A percentile compares a stretch with the other conserved stretches of the same genome.
phyloP scores from a whole-genome alignment of 1,140 invertebrate genomes.

The Meloidogyne exigua region DNA sequence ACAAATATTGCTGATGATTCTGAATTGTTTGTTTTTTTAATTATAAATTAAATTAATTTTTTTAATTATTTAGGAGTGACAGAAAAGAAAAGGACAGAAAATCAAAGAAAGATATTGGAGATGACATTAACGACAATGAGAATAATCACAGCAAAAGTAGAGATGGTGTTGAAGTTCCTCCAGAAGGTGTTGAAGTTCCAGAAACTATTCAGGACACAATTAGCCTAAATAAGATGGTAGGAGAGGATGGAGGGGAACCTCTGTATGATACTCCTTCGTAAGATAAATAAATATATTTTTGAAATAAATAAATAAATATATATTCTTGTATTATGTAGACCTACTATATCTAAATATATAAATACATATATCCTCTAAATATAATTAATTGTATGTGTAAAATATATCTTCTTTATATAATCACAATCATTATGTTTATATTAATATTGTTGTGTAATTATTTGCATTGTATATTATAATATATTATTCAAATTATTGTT shows the following conservation, averaged over 20 bases:
- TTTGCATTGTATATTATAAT: too few relatives aligned
- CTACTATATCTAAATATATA: too few relatives aligned
- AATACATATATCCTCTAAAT: too few relatives aligned
- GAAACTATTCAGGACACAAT: neutral
- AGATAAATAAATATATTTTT: neutral
- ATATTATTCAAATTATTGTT: too few relatives aligned
- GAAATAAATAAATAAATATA: constrained; percentile 1
- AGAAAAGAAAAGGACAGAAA: neutral
- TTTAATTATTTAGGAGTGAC: neutral
- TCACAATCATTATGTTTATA: too few relatives aligned
- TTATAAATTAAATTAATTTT: neutral
- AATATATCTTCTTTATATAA: too few relatives aligned
- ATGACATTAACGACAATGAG: neutral
- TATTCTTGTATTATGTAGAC: neutral
- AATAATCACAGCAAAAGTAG: neutral
- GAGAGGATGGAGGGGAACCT: neutral
- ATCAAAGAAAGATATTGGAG: neutral
- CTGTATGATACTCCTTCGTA: neutral
- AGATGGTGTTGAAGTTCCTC: neutral
- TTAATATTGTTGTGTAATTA: too few relatives aligned
- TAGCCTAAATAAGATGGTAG: neutral
- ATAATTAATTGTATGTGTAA: too few relatives aligned
- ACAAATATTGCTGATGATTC: constrained; percentile 9
- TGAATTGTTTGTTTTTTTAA: neutral
- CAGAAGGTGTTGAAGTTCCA: neutral